Conservation (phyloP, 2,797 vertebrate genomes). For the Falco berigora region DNA sequence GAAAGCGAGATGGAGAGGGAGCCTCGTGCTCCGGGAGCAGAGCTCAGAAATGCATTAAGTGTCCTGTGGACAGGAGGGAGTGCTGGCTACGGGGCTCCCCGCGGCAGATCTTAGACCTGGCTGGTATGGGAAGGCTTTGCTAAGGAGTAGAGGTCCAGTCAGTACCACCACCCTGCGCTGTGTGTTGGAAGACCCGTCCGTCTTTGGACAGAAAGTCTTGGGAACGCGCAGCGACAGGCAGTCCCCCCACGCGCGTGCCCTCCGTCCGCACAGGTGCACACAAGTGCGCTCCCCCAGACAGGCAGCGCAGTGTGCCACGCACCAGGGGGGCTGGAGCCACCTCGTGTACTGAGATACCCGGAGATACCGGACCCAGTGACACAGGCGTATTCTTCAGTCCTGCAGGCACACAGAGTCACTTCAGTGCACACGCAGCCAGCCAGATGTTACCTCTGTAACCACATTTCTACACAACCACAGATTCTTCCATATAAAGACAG, state of each 20-base stretch:
- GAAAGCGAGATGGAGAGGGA: neutral
- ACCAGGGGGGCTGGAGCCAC: neutral
- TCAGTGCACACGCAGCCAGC: neutral
- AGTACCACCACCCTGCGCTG: fast-evolving
- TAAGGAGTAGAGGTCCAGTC: neutral
- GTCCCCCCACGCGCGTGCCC: no score
- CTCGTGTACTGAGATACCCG: fast-evolving
- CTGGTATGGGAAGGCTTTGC: neutral
- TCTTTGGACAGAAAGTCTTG: neutral
- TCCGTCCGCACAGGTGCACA: fast-evolving
- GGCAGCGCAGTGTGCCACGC: no score
- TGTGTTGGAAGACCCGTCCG: neutral
- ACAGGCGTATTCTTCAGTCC: neutral
- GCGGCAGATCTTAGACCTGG: no score
- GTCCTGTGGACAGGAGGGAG: neutral
- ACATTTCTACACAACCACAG: neutral
- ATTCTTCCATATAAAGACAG: slow-evolving; percentile 35
- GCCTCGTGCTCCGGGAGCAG: neutral
- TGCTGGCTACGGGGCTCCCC: neutral
- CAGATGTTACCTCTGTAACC: neutral
- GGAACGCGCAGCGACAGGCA: neutral
- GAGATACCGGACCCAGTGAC: neutral
- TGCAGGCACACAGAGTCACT: neutral
- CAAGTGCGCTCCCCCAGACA: neutral
- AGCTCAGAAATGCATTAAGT: neutral